Evolutionary conservation across 2,888 invertebrate genomes (phyloP).

Genomic region (Erebia epiphron): DNA sequence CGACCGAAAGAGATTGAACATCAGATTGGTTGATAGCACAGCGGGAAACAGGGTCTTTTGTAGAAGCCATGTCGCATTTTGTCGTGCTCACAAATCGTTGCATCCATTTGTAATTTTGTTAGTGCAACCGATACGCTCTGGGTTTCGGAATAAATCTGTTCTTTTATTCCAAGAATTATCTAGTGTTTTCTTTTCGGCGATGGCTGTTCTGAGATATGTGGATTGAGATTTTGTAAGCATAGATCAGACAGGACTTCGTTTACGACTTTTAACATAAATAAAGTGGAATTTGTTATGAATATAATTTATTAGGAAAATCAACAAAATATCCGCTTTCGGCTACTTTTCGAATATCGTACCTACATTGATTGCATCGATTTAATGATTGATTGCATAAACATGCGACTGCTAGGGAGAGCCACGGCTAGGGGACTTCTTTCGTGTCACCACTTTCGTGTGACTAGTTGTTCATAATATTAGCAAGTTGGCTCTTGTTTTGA

Average conservation of each 20-base stretch:
- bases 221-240: conserved; percentile 12
- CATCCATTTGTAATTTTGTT: conserved; percentile 45
- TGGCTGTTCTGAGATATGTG: conserved; percentile 3
- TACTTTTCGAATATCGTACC: background rate
- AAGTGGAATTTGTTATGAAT: background rate
- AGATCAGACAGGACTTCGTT: conserved; percentile 6
- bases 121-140: conserved; percentile 37
- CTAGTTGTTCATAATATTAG: too few species aligned
- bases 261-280: background rate
- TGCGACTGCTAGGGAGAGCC: too few species aligned
- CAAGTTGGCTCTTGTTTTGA: too few species aligned
- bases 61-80: conserved; percentile 43
- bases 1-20: conserved; percentile 48
- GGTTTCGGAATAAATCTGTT: conserved; percentile 16
- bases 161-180: conserved; percentile 19
- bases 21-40: conserved; percentile 46
- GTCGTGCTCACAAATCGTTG: conserved; percentile 42
- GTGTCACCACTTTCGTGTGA: too few species aligned
- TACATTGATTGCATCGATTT: too few species aligned
- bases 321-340: background rate
- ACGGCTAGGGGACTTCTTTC: too few species aligned
- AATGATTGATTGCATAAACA: too few species aligned
- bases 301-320: background rate
- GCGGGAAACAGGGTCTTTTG: conserved; percentile 42
- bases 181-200: conserved; percentile 13